Base-by-base conservation (phyloP, 2,888 invertebrate species). In the Magallana nippona region DNA sequence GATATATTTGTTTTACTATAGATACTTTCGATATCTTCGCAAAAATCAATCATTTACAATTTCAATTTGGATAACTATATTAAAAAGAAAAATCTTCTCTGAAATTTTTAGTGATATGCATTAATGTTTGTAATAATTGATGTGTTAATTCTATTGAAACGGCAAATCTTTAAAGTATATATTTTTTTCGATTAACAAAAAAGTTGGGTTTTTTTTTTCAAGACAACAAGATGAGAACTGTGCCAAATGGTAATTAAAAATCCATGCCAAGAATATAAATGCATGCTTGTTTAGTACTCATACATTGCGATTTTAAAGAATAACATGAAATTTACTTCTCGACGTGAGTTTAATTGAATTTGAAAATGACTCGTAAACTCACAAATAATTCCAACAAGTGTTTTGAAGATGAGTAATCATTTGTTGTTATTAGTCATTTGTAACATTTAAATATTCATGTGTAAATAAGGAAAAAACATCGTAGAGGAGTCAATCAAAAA, bases 361-460 rank as follows among this genome's bases (percentile, higher is more conserved):
- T 27, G 71, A 71, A 71, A 71, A 71, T 15, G 22, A 71, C 32
- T 71, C 71, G 71, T 32, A 32, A 27, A 27, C 71, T 71, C 27
- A 15, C 71, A 71, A 71, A 71, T 71, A 71, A 71, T 71, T 11
- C 71, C 22, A 71, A 71, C 71, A 71, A 71, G 71, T 71, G 71
- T 71, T 71, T 71, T 22, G 71, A 71, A 71, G 22, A 32, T 71
- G 71, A 71, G 71, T 71, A 71, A 71, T 27, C 71, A 71, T 2
- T 60, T 60, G 60, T 60, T 60, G 60, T 60, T 27, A 27, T 71
- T 71, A 71, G 71, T 71, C 71, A 71, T 22, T 22, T 13, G 71
- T 71, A 27, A 27, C 13, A 71, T 71, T 71, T 22, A 71, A 71
- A 71, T 71, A 22, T 71, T 71, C 71, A 71, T 71, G 71, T 71